Percentiles rank a stretch among this genome's conserved stretches.
These are phyloP conservation scores for Coleophora flavipennella DNA, from an alignment of 2,888 invertebrate species.

Conservation along the genomic window DNA sequence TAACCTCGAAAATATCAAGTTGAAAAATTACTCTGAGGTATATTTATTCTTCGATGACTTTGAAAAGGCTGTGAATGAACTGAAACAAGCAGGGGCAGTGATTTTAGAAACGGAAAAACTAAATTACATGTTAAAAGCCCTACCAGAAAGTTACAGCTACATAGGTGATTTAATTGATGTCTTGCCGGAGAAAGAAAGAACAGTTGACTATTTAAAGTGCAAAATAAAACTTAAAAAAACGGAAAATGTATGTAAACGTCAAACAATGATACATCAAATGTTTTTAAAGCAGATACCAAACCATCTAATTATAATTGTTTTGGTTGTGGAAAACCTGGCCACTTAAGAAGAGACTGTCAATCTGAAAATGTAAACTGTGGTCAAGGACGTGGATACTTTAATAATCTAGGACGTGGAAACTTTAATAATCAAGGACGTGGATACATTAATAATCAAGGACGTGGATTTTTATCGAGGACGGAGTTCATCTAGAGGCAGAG, in stretches of 20 bases:
- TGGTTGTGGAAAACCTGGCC: conserved; percentile 18
- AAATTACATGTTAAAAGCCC: conserved; percentile 9
- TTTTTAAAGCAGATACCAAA: not conserved
- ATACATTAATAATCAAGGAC: conserved; percentile 1
- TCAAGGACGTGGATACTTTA: conserved; percentile 1
- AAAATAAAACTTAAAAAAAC: conserved; percentile 10
- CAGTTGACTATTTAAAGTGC: conserved; percentile 10
- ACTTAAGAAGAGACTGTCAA: conserved; percentile 16
- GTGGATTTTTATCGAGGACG: conserved; percentile 1
- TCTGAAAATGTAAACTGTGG: conserved; percentile 4
- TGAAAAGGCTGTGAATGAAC: conserved; percentile 14
- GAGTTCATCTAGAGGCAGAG: too few species aligned
- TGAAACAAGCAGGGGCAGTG: conserved; percentile 10
- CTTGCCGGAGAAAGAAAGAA: conserved; percentile 6
- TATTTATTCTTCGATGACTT: conserved; percentile 15
- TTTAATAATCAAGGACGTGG: conserved; percentile 7
- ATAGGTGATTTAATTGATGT: conserved; percentile 12
- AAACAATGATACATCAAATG: not conserved
- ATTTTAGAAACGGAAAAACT: conserved; percentile 10
- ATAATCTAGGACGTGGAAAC: not conserved
- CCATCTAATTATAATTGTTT: conserved; percentile 12
- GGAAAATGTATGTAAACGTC: not conserved
- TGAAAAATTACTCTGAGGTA: conserved; percentile 14
- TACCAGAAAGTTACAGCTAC: conserved; percentile 8
- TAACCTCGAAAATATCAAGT: conserved; percentile 16